Base-by-base conservation (phyloP, 2,113 vertebrate genomes). In the Takifugu bimaculatus region DNA sequence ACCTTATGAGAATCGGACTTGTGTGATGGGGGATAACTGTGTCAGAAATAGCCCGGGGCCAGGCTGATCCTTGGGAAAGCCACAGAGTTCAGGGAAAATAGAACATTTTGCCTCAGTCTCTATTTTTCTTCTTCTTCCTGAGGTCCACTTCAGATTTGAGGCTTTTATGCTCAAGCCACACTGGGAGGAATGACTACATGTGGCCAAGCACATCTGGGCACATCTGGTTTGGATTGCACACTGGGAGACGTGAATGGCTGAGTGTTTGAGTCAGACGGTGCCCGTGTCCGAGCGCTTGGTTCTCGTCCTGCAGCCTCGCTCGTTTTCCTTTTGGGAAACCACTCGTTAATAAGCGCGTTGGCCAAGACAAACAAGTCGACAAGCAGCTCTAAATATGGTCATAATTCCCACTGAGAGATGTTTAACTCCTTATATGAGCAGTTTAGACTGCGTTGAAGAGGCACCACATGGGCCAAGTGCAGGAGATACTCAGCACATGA, bases 391-490 rank as follows among this genome's bases (percentile, higher is more conserved):
- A 92, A 91, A 92, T 92, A 92, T 91, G 90, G 91, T 89, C 90
- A 88, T 70, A 82, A 86, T 83, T 87, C 85, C 79, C 81, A 87
- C 78, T 84, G 84, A 87, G 82, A 83, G 79, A 84, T 66, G 75
- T 83, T 85, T 78, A 89, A 60, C 85, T 89, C 91, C 91, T 90
- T 92, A 90, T 91, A 92, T 88, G 91, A 88, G 79, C 91, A 88
- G 72, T 77, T 74, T 13, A 71, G 77, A 68, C 76, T 70, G 70
- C 26, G n/a, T 14, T 9, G 3, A 12, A 57, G 68, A 69, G 44
- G 56, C 62, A 60, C 35, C 55, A 70, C 68, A 67, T 64, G 76
- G 62, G 76, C 63, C 62, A 20, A 20, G 20, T 55, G 70, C 44
- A 9, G 12, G 4, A 47, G 58, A 50, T 64, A 79, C 54, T 68